Conservation (phyloP, 2,888 invertebrate genomes). For the Drosophila mercatorum region DNA sequence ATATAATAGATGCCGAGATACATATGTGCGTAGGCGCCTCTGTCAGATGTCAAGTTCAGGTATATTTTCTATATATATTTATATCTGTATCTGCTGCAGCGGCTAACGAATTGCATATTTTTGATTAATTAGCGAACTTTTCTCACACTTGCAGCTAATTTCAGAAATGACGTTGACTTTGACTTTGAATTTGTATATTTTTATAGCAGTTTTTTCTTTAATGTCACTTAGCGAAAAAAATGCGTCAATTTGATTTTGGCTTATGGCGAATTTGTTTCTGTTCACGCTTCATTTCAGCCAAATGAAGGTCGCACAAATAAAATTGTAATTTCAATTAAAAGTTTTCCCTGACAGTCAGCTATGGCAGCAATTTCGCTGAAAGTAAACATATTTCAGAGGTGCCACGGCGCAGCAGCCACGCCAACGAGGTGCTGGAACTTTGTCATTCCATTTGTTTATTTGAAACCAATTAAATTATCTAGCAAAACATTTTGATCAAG, state of each 20-base stretch:
- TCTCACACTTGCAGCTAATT: conserved; percentile 32
- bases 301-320: conserved; percentile 35
- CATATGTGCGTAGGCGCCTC: conserved; percentile 15
- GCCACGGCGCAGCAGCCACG: background rate
- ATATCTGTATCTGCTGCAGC: background rate
- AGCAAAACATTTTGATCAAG: conserved; percentile 55
- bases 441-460: conserved; percentile 54
- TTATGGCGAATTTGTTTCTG: conserved; percentile 22
- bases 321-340: conserved; percentile 66
- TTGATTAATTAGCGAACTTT: conserved; percentile 31
- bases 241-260: conserved; percentile 22
- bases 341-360: conserved; percentile 34
- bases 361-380: conserved; percentile 50
- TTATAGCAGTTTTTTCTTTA: background rate
- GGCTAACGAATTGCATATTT: conserved; percentile 33
- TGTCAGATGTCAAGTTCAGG: conserved; percentile 45
- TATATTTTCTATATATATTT: conserved; percentile 3
- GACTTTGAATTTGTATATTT: conserved; percentile 22
- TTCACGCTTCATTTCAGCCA: conserved; percentile 46
- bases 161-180: conserved; percentile 30
- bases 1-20: conserved; percentile 27
- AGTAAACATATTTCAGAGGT: conserved; percentile 25
- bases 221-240: conserved; percentile 46
- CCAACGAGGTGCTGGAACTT: conserved; percentile 27
- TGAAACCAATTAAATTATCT: conserved; percentile 57